Base-by-base conservation (phyloP, 2,888 invertebrate genomes). In the Philaethria dido region DNA sequence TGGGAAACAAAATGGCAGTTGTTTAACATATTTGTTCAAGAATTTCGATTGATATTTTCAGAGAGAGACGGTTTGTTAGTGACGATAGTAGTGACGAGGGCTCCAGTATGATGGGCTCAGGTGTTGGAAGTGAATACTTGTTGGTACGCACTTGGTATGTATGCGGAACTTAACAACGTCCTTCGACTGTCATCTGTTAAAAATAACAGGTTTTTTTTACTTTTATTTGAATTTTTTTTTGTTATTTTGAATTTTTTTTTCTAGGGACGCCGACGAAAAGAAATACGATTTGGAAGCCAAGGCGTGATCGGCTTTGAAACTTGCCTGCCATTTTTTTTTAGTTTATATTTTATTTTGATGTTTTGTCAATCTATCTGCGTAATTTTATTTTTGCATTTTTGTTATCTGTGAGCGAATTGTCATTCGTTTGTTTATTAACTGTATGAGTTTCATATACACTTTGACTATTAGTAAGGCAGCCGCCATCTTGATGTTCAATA, bases 101-200 rank as follows among this genome's bases (percentile, higher is more conserved):
- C 62, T 85, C 85, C 42, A 79, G 84, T 77, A 78, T 82, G 71
- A 80, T 81, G 62, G 83, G 82, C 77, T 52, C 52, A 33, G 85
- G 84, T 78, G 84, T 79, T 72, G 89, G 85, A 47, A 81, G 80
- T 75, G 87, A 90, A 72, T 89, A 85, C 81, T 88, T 86, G 84
- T 84, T 92, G 76, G 81, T 89, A 75, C 80, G 81, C 70, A 80
- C 83, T 73, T 90, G 92, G 92, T 92, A 92, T 88, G 92, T 92
- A 92, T 82, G 25, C 36, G 73, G 65, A 62, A 29, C 54, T 33
- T 4, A 18, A 13, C 29, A 47, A 45, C 45, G 42, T 8, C 14
- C 8, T 13, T 9, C 18, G 47, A 60, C 33, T 60, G 18, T 29
- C 16, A 60, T 33, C 18, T 45, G 4, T 9, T 45, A 45, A 45